phyloP scores from a whole-genome alignment of 2,888 invertebrate species.

The Prosapia bicincta region DNA sequence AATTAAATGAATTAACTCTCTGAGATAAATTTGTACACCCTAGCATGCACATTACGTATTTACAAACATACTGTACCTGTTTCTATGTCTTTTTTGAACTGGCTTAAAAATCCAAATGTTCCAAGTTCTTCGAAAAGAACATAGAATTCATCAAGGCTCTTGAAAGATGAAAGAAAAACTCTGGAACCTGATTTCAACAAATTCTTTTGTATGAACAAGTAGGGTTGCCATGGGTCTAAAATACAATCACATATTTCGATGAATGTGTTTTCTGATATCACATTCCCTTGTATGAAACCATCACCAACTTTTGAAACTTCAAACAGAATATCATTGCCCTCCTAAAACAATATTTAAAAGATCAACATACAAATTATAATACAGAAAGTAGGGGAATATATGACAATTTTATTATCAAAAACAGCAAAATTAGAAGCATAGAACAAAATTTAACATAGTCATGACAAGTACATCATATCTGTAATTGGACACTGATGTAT shows the following conservation, averaged over 20 bases:
- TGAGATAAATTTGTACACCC: too few species aligned
- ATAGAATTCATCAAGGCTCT: neutral
- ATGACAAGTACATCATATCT: too few species aligned
- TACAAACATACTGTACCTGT: too few species aligned
- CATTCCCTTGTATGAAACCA: neutral
- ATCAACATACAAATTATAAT: too few species aligned
- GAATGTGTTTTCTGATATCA: neutral
- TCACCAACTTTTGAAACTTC: neutral
- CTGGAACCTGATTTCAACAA: neutral
- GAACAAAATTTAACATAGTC: too few species aligned
- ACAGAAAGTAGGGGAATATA: too few species aligned
- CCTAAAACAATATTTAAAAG: too few species aligned
- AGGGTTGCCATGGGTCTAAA: neutral
- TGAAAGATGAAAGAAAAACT: neutral
- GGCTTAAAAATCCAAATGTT: neutral
- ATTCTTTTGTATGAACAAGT: neutral
- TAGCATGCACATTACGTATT: too few species aligned
- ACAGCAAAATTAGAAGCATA: too few species aligned
- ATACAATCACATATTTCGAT: neutral
- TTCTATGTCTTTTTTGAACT: neutral
- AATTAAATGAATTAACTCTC: too few species aligned
- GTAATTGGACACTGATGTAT: too few species aligned
- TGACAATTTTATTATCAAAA: too few species aligned
- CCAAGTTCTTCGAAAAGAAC: neutral
- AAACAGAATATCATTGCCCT: neutral